Evolutionary conservation across 2,113 vertebrate species (phyloP), one percentile per base, ranked within the genome.

Genomic region (Atlantisia rogersi): DNA sequence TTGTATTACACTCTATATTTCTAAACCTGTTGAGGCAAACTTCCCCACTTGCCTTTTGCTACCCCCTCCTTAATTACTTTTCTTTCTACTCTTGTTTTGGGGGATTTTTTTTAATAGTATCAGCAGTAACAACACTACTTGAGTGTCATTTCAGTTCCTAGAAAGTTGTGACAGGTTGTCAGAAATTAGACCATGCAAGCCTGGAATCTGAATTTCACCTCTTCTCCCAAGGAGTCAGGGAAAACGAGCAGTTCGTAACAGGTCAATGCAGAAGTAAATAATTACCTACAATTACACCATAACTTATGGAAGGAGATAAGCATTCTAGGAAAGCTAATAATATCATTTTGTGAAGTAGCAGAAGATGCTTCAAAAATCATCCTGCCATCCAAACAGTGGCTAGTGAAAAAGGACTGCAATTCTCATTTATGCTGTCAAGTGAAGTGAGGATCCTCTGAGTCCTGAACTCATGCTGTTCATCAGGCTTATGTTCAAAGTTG

Each of bases 231-330:
- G 5, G 11, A 89, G 44, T 62, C 19, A 74, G 15, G 25, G 15
- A 80, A 90, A 92, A 79, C 9, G 15, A 71, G 11, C 0, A 0
- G 50, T 69, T 94, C 65, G 62, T 87, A 85, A 65, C 20, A 80
- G 13, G 39, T 65, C 70, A 94, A 63, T 12, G 52, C 4, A 29
- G 40, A 69, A 67, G n/a, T 71, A 42, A 86, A 67, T 75, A 65
- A 87, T 58, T 79, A 83, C 24, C 37, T 58, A 18, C 82, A 90
- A 84, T 78, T 75, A 56, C 52, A 37, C 7, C 53, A 31, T 12
- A 19, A 31, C 55, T 97, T 83, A 90, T 17, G 48, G 48, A 69
- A 88, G 59, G 39, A 94, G 82, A 77, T 70, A 94, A 95, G 70
- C 44, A 42, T 22, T 93, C 79, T 31, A 92, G 37, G 50, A 73